Conservation (phyloP, 2,888 invertebrate genomes). For the Melieria omissa region DNA sequence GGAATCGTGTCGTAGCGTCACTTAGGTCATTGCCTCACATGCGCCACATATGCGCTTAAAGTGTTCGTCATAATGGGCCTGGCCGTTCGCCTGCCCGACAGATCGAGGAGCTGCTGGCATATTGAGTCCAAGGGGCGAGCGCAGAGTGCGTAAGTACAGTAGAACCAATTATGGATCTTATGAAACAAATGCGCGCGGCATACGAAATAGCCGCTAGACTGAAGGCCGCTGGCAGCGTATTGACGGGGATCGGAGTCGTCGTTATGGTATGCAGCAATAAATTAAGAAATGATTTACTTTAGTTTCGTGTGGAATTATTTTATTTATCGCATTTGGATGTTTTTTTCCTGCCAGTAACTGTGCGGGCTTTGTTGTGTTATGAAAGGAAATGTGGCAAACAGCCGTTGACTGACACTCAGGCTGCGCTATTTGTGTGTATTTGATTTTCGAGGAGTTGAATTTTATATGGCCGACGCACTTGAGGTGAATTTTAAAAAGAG, state of each 20-base stretch:
- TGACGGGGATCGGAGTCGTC: not conserved
- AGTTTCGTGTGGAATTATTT: slow-evolving; percentile 61
- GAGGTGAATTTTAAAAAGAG: slow-evolving; percentile 23
- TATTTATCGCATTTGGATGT: slow-evolving; percentile 33
- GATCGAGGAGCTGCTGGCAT: no score
- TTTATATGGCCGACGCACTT: slow-evolving; percentile 16
- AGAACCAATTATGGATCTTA: slow-evolving; percentile 66
- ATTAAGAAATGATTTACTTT: slow-evolving; percentile 63
- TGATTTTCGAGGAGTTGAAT: not conserved
- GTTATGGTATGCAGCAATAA: slow-evolving; percentile 49
- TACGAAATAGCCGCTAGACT: slow-evolving; percentile 43
- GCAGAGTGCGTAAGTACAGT: slow-evolving; percentile 61
- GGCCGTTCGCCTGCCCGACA: not conserved
- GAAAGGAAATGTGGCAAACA: slow-evolving; percentile 52
- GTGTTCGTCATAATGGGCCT: slow-evolving; percentile 59
- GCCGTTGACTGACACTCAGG: not conserved
- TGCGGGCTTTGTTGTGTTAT: slow-evolving; percentile 7
- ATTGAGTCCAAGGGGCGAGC: not conserved
- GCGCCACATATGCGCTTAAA: slow-evolving; percentile 42
- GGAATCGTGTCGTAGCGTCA: not conserved
- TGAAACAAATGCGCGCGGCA: slow-evolving; percentile 61
- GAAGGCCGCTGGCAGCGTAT: no score
- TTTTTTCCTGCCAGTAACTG: slow-evolving; percentile 26
- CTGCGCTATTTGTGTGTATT: not conserved
- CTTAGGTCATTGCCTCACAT: slow-evolving; percentile 47